Percentiles rank a stretch among this genome's conserved stretches.
Conservation (phyloP, 1,140 invertebrate genomes). For the Sinonovacula constricta region DNA sequence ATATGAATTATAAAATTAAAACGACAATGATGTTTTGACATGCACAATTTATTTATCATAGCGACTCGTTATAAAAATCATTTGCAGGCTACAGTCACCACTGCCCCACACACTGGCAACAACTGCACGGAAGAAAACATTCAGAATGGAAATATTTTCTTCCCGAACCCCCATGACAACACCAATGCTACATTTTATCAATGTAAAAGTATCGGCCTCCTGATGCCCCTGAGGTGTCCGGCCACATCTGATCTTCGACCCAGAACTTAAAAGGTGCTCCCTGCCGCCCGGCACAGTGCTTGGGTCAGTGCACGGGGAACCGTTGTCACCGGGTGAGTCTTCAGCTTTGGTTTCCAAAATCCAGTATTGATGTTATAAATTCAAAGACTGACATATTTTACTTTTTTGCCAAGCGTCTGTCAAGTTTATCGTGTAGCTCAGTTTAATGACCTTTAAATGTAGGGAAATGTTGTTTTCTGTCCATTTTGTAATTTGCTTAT, state of each 20-base stretch:
- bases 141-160: constrained; percentile 42
- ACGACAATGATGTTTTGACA: neutral
- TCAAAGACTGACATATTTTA: neutral
- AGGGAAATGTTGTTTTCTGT: no score
- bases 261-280: no score
- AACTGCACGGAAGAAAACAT: constrained; percentile 46
- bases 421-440: no score
- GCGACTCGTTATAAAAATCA: neutral
- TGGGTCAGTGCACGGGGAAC: constrained; percentile 18
- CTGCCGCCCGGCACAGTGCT: no score
- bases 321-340: neutral
- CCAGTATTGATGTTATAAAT: neutral
- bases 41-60: neutral
- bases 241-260: no score
- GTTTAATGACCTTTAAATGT: no score
- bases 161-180: no score
- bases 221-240: no score
- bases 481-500: neutral
- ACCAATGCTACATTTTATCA: no score
- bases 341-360: neutral
- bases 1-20: neutral
- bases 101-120: neutral
- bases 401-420: no score
- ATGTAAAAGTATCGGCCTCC: no score
- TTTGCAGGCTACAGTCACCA: neutral